Percentiles rank a stretch among this genome's conserved stretches.
phyloP scores from a whole-genome alignment of 64 coral and sea anemone species.

The Montipora cactus region DNA sequence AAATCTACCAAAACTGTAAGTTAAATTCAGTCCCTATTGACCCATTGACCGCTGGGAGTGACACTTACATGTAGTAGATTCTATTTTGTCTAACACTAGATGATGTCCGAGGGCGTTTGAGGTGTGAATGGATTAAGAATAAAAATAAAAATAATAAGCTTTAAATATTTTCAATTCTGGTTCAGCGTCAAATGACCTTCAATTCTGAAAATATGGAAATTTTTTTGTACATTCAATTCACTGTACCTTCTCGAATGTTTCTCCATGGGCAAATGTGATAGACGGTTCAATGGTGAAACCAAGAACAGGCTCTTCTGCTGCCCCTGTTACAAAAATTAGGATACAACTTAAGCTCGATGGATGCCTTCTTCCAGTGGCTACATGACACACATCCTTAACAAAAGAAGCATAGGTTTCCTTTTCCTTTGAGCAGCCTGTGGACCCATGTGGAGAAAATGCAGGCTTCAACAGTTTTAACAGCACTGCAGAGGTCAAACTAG shows the following conservation, averaged over 20 bases:
- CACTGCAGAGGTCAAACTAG: slow-evolving; percentile 23
- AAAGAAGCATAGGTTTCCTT: slow-evolving; percentile 69
- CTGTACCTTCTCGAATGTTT: slow-evolving; percentile 1
- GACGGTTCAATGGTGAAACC: slow-evolving; percentile 42
- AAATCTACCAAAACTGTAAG: not conserved
- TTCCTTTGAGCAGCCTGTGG: slow-evolving; percentile 42
- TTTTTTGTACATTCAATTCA: not conserved
- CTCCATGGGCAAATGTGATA: slow-evolving; percentile 45
- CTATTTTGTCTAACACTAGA: no score
- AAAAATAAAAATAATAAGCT: no score
- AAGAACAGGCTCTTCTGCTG: slow-evolving; percentile 79
- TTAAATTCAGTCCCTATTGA: no score
- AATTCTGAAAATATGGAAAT: not conserved
- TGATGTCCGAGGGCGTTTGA: no score
- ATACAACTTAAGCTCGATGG: slow-evolving; percentile 51
- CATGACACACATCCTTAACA: slow-evolving; percentile 59
- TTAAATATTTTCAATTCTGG: no score
- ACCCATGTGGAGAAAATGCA: slow-evolving; percentile 63
- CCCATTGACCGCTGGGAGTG: no score
- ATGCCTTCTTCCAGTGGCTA: slow-evolving; percentile 62
- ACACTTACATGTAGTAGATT: no score
- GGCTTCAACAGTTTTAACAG: slow-evolving; percentile 39
- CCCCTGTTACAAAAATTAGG: slow-evolving; percentile 71
- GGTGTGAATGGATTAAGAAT: not conserved
- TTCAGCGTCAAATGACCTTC: no score